A percentile compares a stretch with the other conserved stretches of the same genome.
phyloP scores from a whole-genome alignment of 1,140 invertebrate genomes.

The Drosophila rhopaloa region DNA sequence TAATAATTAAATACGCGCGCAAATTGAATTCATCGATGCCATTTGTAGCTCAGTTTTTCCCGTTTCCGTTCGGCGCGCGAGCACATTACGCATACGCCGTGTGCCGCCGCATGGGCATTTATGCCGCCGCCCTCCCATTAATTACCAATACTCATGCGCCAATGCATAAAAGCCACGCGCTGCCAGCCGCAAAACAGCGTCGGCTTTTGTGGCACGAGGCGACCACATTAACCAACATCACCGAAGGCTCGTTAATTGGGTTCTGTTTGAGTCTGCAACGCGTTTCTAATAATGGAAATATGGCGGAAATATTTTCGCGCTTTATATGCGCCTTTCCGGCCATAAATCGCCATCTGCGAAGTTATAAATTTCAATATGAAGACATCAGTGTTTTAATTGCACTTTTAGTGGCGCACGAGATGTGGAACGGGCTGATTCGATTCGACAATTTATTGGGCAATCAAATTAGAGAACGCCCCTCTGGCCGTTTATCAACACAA shows the following conservation, averaged over 20 bases:
- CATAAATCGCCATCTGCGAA: constrained; percentile 63
- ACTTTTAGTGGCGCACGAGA: constrained; percentile 14
- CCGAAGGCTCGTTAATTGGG: constrained; percentile 65
- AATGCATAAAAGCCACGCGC: constrained; percentile 65
- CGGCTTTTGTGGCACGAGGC: constrained; percentile 37
- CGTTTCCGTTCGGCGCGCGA: constrained; percentile 8
- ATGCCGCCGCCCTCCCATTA: constrained; percentile 51
- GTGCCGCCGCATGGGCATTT: constrained; percentile 42
- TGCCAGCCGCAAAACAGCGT: constrained; percentile 58
- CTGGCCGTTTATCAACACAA: constrained; percentile 42
- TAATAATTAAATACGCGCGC: constrained; percentile 67
- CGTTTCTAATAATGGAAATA: constrained; percentile 64
- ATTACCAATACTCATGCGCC: constrained; percentile 69
- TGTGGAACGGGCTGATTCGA: constrained; percentile 21
- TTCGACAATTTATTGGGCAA: constrained; percentile 43
- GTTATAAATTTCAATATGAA: constrained; percentile 69
- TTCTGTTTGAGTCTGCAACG: constrained; percentile 23
- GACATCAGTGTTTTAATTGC: constrained; percentile 70
- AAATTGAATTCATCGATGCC: constrained; percentile 65
- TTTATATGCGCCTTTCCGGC: constrained; percentile 41
- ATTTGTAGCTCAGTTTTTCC: constrained; percentile 27
- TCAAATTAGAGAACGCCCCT: constrained; percentile 34
- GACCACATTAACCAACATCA: constrained; percentile 56
- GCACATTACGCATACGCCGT: constrained; percentile 71
- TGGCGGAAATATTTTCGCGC: constrained; percentile 35